Base-by-base conservation (phyloP, 2,797 vertebrate genomes). In the Tachyglossus aculeatus region DNA sequence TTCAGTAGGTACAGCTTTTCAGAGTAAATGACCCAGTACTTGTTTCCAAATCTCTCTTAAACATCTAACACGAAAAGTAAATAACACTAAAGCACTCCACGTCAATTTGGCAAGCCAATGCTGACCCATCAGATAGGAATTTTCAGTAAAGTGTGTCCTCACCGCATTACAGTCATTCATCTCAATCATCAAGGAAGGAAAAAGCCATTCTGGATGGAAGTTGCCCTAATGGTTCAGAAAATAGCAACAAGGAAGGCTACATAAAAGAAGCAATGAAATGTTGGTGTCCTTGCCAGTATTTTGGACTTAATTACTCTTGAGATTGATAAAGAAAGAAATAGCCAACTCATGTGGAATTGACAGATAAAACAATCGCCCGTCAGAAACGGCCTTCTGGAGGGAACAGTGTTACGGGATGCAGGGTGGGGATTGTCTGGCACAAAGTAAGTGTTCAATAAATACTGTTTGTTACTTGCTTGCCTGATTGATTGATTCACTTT, bases 151-250 rank as follows among this genome's bases (percentile, higher is more conserved):
- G 27, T 82, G 70, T 88, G 82, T 74, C 78, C 80, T 88, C 90
- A 80, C 88, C 71, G 90, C 85, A 90, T 89, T 81, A 71, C 13
- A 89, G 88, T 88, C 76, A 89, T 94, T 94, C 90, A 92, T 94
- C 87, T 90, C 87, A 88, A 88, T 88, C 91, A 92, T 86, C 89
- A 93, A 75, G 67, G 91, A 91, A 93, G 90, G 83, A 87, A 92
- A 95, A 86, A 76, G 69, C 44, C 77, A 59, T 79, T 90, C 89
- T 84, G 94, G 89, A 89, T 91, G 90, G 93, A 93, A 94, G 79
- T 71, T 83, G 36, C 12, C 38, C 73, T 89, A 90, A 89, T 78
- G 84, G 86, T 88, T 83, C 58, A 80, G 67, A 78, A 87, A 84
- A 83, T 22, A 45, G 40, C 40, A 33, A 27, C 27, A 25, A 79